These are phyloP conservation scores for Epizoanthus rinbou DNA, from an alignment of 92 coral and sea anemone species.

Conservation along the genomic window DNA sequence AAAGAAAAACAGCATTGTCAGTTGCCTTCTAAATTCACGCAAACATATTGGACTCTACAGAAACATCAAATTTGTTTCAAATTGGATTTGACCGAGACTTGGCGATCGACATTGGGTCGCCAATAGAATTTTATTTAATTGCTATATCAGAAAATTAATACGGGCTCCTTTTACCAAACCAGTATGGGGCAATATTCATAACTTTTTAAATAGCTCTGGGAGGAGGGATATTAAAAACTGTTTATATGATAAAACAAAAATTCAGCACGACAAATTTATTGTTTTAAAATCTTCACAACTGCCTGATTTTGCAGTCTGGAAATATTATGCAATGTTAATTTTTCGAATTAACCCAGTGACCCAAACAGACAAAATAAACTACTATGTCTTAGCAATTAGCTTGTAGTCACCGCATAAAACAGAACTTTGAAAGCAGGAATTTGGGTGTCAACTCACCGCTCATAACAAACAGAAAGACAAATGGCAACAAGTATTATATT, in stretches of 20 bases:
- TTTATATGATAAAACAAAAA: background rate
- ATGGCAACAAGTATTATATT: background rate
- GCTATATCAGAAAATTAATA: background rate
- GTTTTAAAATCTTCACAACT: background rate
- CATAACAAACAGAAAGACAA: constrained; percentile 11
- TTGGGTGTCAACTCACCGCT: background rate
- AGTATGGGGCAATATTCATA: too few species aligned
- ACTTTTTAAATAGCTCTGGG: too few species aligned
- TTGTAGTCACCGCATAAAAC: constrained; percentile 11
- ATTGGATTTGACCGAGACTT: constrained; percentile 11
- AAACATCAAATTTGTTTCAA: constrained; percentile 21
- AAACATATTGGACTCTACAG: background rate
- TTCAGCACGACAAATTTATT: background rate
- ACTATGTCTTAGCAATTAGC: background rate
- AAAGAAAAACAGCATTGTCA: constrained; percentile 22
- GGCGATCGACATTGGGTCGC: constrained; percentile 10
- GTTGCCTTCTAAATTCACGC: constrained; percentile 19
- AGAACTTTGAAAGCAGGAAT: background rate
- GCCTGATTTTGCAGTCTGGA: background rate
- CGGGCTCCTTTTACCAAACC: too few species aligned
- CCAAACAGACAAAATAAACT: background rate
- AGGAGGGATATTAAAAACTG: constrained; percentile 1
- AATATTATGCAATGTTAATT: background rate
- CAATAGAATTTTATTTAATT: background rate
- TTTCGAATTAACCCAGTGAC: constrained; percentile 19